Conservation (phyloP, 2,888 invertebrate genomes). For the Petrophora chlorosata region DNA sequence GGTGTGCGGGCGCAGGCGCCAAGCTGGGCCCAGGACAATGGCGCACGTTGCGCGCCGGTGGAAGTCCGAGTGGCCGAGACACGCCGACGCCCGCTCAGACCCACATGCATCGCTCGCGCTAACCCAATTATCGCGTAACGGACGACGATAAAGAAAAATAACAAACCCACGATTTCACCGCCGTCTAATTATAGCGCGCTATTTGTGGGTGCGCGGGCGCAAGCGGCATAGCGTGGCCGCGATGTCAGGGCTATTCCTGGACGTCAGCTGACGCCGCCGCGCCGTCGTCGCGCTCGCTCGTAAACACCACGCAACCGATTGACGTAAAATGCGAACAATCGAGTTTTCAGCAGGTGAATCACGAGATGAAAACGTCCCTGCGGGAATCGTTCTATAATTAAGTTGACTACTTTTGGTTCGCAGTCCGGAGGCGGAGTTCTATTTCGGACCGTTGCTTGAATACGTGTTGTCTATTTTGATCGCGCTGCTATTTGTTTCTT, state of each 20-base stretch:
- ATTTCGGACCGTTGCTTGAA: constrained; percentile 75
- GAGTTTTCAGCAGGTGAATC: constrained; percentile 83
- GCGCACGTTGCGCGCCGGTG: constrained; percentile 48
- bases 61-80: constrained; percentile 65
- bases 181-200: constrained; percentile 80
- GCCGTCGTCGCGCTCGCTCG: constrained; percentile 57
- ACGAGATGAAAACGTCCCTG: constrained; percentile 78
- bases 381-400: constrained; percentile 76
- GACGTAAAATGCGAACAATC: constrained; percentile 83
- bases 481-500: constrained; percentile 62
- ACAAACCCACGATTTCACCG: constrained; percentile 84
- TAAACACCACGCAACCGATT: constrained; percentile 82
- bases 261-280: constrained; percentile 81
- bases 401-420: constrained; percentile 82
- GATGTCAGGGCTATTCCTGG: constrained; percentile 83
- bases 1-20: constrained; percentile 35
- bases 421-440: constrained; percentile 80
- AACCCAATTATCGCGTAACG: constrained; percentile 84
- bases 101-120: constrained; percentile 78
- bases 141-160: constrained; percentile 83
- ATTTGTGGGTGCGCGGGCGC: constrained; percentile 82
- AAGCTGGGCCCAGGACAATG: constrained; percentile 58
- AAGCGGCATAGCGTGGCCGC: constrained; percentile 81
- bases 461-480: constrained; percentile 73
- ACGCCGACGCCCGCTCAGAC: constrained; percentile 79